Evolutionary conservation across 2,888 invertebrate genomes (phyloP).

Genomic region (Clanis bilineata): DNA sequence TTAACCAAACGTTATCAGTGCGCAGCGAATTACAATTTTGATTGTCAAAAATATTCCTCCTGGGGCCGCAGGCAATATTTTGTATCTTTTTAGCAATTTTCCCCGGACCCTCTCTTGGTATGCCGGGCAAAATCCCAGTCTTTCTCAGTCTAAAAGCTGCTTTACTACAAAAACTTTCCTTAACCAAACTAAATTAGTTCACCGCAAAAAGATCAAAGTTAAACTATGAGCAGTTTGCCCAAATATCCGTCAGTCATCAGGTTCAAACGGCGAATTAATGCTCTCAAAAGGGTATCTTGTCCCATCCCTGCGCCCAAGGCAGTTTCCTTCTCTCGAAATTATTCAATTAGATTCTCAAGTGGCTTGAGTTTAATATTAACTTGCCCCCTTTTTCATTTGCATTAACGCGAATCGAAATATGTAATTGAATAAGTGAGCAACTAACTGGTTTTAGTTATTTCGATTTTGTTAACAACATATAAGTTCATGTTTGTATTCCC

Average conservation of each 20-base stretch:
- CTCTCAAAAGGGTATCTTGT: constrained; percentile 46
- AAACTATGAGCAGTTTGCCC: constrained; percentile 25
- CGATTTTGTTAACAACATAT: background rate
- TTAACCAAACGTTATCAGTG: no score
- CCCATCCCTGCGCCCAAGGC: constrained; percentile 36
- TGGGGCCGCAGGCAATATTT: no score
- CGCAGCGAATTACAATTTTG: no score
- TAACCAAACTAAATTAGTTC: background rate
- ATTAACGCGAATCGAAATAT: constrained; percentile 50
- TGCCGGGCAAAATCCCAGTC: no score
- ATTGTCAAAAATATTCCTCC: no score
- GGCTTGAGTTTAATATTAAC: constrained; percentile 56
- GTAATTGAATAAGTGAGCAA: constrained; percentile 9
- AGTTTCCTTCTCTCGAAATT: constrained; percentile 62
- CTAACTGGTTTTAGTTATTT: background rate
- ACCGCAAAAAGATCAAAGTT: constrained; percentile 24
- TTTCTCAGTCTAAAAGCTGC: no score
- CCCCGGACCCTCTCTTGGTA: no score
- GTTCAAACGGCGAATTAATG: constrained; percentile 46
- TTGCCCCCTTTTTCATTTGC: constrained; percentile 59
- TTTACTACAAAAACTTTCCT: background rate
- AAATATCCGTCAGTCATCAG: constrained; percentile 32
- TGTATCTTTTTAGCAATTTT: no score
- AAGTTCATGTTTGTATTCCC: no score
- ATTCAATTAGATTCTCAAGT: constrained; percentile 67